These are phyloP conservation scores for Tokudaia muenninki DNA, from an alignment of 2,797 vertebrate genomes.

Conservation along the genomic window DNA sequence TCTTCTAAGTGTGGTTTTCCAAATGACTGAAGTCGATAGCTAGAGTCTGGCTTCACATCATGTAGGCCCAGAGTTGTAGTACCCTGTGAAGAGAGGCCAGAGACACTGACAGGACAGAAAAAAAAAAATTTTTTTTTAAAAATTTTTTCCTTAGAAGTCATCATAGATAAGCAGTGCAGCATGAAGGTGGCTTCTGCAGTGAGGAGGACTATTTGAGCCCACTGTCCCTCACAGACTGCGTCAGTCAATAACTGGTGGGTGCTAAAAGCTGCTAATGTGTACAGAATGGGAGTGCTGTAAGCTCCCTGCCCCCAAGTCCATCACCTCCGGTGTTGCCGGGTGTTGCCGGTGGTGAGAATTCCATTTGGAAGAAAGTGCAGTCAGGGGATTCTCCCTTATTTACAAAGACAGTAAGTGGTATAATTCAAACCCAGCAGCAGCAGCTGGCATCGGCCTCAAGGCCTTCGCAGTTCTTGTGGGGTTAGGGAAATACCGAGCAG, in stretches of 20 bases:
- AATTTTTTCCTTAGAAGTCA: constrained; percentile 67
- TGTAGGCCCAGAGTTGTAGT: background rate
- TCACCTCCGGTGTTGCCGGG: background rate
- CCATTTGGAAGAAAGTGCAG: constrained; percentile 47
- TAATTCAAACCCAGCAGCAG: constrained; percentile 3
- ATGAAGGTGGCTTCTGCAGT: constrained; percentile 51
- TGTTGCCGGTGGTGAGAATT: constrained; percentile 31
- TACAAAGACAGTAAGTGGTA: constrained; percentile 62
- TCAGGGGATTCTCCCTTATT: constrained; percentile 55
- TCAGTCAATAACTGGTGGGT: background rate
- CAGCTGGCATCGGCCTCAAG: constrained; percentile 21
- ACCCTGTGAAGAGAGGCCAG: background rate
- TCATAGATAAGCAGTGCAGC: background rate
- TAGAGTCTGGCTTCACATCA: background rate
- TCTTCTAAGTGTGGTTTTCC: constrained; percentile 18
- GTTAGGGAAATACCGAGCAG: background rate
- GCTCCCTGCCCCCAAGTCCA: background rate
- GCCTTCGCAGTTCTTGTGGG: background rate
- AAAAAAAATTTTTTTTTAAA: constrained; percentile 7
- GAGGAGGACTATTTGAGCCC: background rate
- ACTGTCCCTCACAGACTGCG: constrained; percentile 3
- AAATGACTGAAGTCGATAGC: background rate
- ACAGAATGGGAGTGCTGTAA: background rate
- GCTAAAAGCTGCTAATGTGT: constrained; percentile 15
- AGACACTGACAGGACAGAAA: background rate